A percentile compares a stretch with the other conserved stretches of the same genome.
Evolutionary conservation across 1,140 invertebrate species (phyloP).

Genomic region (Carcinoscorpius rotundicauda): DNA sequence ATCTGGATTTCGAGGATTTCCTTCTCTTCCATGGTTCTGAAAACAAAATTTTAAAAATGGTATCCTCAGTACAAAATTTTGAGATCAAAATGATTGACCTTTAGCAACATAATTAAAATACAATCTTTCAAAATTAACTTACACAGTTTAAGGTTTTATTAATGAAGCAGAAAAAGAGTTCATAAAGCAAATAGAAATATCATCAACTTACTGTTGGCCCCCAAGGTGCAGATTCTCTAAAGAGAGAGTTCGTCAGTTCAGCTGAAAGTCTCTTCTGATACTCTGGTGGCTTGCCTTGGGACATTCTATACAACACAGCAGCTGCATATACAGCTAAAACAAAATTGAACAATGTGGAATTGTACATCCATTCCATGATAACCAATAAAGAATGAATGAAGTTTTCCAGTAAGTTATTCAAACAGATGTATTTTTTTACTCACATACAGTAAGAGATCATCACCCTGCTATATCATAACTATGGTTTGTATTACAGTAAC

Average conservation of each 20-base stretch:
- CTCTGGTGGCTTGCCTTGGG: constrained; percentile 92
- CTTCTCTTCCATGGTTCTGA: too few species aligned
- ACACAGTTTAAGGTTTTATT: too few species aligned
- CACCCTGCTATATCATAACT: too few species aligned
- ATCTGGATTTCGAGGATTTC: too few species aligned
- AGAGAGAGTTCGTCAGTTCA: constrained; percentile 51
- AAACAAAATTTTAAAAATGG: too few species aligned
- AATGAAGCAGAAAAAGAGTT: too few species aligned
- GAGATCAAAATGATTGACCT: too few species aligned
- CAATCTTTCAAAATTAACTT: too few species aligned
- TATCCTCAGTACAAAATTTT: too few species aligned
- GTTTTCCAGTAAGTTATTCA: neutral
- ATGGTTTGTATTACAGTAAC: too few species aligned
- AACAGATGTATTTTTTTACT: neutral
- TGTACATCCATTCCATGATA: neutral
- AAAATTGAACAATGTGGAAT: constrained; percentile 2
- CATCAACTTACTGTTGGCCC: constrained; percentile 31
- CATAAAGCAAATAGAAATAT: neutral
- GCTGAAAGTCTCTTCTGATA: constrained; percentile 92
- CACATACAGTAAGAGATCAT: too few species aligned
- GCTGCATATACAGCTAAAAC: constrained; percentile 82
- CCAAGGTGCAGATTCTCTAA: constrained; percentile 78
- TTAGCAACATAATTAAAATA: too few species aligned
- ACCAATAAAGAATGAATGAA: constrained; percentile 8
- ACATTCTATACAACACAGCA: constrained; percentile 91